Evolutionary conservation across 2,797 vertebrate genomes (phyloP), one percentile per base, ranked within the genome.

Genomic region (Lagocephalus sceleratus): DNA sequence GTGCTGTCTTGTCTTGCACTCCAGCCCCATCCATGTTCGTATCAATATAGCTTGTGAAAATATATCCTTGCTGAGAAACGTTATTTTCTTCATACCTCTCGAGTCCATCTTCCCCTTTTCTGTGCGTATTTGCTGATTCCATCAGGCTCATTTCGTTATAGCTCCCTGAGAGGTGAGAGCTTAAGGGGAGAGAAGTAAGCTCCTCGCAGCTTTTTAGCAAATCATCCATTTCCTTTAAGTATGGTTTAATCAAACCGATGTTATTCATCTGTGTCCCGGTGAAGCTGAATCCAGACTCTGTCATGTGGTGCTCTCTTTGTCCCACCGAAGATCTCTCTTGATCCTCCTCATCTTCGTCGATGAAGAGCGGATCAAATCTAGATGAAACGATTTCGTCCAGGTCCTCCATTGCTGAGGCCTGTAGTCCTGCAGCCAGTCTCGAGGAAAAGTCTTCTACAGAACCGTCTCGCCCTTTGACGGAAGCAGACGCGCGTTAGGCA

Each of bases 151-250:
- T 57, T 51, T 84, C 71, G 0, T 40, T n/a, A 63, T 63, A 58
- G 39, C 40, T 53, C 48, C 20, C 56, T 6, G 76, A 71, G 54
- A 71, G 59, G 5, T 26, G 48, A 10, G 79, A 72, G 57, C 58
- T 43, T 3, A 84, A 65, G 1, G 76, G 39, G 45, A 83, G 48
- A 6, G 68, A 79, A 0, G 68, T 69, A 78, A 77, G 89, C 79
- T 0, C 84, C 79, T 82, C 91, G 20, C 84, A 96, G 87, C 82
- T 93, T 86, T 70, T 85, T 47, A 90, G 54, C 4, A 89, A 46
- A 0, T 82, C 80, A 23, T 88, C 90, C 83, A 95, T 94, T 0
- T 94, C 90, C 10, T 91, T 88, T 0, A 96, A 80, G 75, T 93
- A 94, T 10, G 92, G 86, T 59, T 91, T 90, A 41, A 95, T 94